Base-by-base conservation (phyloP, 2,888 invertebrate species). In the Tetrapedia diversipes region DNA sequence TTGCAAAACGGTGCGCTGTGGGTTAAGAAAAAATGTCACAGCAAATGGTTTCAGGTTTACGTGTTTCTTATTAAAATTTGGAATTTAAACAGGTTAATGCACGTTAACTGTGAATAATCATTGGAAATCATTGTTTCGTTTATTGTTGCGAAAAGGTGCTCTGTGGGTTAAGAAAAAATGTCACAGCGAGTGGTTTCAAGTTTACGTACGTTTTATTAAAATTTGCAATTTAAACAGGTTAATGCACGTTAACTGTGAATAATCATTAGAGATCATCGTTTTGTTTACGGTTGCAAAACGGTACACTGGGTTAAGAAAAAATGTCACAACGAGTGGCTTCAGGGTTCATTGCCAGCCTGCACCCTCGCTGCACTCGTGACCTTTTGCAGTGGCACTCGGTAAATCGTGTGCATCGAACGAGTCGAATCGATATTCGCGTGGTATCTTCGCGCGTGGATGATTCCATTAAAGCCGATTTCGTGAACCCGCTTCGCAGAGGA, bases 331-430 rank as follows among this genome's bases (percentile, higher is more conserved):
- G 22, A 43, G 63, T 53, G 51, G 47, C 67, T 67, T 63, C 63
- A 49, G 45, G 59, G 75, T 59, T 77, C 67, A 75, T 51, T 75
- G 63, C 27, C 59, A 34, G 53, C 32, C 8, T 43, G 32, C 65
- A 56, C 39, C 60, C 72, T 51, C 22, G 43, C 7, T 45, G 39
- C 73, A 32, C 51, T 34, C 22, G 24, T 37, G 66, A 60, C 59
- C 53, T 60, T 75, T 73, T 53, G 6, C 10, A 57, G n/a, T 24
- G 39, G 14, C 37, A n/a, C 49, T 61, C 10, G 56, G 56, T 51
- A 37, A 63, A 71, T 57, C 57, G 37, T 56, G 24, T 57, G 7
- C 19, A 45, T 24, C 8, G 39, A 71, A 43, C 39, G 10, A 45
- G 57, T 45, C 56, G 49, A 45, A 63, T 45, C 56, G 49, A 43